phyloP scores from a whole-genome alignment of 2,113 vertebrate genomes.

The Rhinoptilus africanus region DNA sequence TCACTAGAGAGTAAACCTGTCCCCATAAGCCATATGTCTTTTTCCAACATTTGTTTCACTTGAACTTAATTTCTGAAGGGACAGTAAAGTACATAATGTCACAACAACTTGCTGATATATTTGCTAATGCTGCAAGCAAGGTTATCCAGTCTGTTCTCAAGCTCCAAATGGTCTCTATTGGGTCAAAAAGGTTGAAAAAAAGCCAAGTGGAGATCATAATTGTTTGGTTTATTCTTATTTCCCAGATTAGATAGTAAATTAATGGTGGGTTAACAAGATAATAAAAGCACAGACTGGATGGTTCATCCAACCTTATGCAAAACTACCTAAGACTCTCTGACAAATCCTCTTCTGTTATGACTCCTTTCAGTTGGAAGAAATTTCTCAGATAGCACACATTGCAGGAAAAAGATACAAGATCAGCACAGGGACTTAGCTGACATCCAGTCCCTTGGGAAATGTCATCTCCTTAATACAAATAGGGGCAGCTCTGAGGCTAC shows the following conservation, averaged over 20 bases:
- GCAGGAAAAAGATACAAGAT: background rate
- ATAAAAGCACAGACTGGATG: background rate
- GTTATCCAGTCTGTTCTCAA: conserved; percentile 8
- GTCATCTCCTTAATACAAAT: background rate
- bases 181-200: background rate
- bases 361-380: background rate
- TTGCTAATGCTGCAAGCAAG: conserved; percentile 40
- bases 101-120: conserved; percentile 10
- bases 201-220: background rate
- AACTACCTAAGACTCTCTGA: background rate
- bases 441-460: background rate
- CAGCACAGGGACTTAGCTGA: background rate
- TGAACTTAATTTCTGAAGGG: conserved; percentile 47
- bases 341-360: background rate
- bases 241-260: background rate
- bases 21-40: conserved; percentile 48
- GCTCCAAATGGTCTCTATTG: background rate
- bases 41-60: conserved; percentile 32
- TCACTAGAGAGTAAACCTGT: conserved; percentile 45
- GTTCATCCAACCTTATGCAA: background rate
- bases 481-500: background rate
- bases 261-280: background rate
- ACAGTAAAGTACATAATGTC: conserved; percentile 4
- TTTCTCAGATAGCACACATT: background rate
- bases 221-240: background rate